Base-by-base conservation (phyloP, 2,797 vertebrate genomes). In the Crenuchus spilurus region DNA sequence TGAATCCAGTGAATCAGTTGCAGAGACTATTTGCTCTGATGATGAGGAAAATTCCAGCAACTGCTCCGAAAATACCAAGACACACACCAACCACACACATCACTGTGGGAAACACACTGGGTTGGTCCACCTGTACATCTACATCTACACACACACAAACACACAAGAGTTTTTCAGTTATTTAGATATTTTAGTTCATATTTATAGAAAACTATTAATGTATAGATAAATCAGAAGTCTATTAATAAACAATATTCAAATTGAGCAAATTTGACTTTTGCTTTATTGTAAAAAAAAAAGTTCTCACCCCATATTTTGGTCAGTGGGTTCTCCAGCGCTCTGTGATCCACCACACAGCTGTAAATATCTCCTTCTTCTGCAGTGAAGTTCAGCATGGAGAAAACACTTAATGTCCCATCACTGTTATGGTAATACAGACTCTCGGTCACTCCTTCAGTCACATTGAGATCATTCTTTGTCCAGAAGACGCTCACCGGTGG, bases 301-400 rank as follows among this genome's bases (percentile, higher is more conserved):
- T 3, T 24, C 22, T 64, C 20, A 75, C 72, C 72, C 64, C 52
- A 68, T 13, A 60, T 61, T 8, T 33, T 49, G 16, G 42, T 75
- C 10, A 22, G 31, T 2, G 64, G 64, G 13, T 18, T 3, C n/a
- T 33, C 2, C 6, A 75, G 31, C 4, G 64, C 72, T 7, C 54
- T 28, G 28, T 75, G 72, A 10, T 68, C 64, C 63, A 75, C 72
- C 1, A 57, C 44, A 35, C 90, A 92, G 72, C 83, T 75, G 14
- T 90, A 92, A 24, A 63, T 0, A 0, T 91, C 91, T 0, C 84
- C 83, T 0, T 31, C 11, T 0, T 64, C 7, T 2, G 90, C 89
- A 30, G 90, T 0, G 31, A 88, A 87, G 61, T 71, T 4, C 24
- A 90, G 83, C 33, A 89, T 89, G 72, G 86, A 66, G 80, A 92